phyloP scores from a whole-genome alignment of 2,797 vertebrate genomes.

The Prunella strophiata region DNA sequence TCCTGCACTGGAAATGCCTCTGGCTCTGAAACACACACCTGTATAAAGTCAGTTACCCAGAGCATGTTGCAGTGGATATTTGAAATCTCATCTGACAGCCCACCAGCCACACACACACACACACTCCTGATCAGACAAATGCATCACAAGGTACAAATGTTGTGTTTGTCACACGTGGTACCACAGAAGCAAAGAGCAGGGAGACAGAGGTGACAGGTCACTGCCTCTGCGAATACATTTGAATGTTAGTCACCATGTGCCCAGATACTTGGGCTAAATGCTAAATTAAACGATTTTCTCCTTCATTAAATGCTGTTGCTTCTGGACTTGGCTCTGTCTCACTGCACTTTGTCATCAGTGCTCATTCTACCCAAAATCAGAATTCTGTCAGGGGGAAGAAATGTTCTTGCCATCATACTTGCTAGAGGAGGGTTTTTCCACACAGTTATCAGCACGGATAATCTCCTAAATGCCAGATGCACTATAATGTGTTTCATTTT shows the following conservation, averaged over 20 bases:
- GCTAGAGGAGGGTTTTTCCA: not conserved
- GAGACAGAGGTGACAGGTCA: not conserved
- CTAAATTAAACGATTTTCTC: slow-evolving; percentile 73
- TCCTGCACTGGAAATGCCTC: not conserved
- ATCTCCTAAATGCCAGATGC: slow-evolving; percentile 25
- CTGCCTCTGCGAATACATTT: not conserved
- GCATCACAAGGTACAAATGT: not conserved
- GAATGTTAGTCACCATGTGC: slow-evolving; percentile 13
- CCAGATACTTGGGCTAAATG: slow-evolving; percentile 56
- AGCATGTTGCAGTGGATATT: not conserved
- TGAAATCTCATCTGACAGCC: slow-evolving; percentile 33
- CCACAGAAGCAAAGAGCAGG: not conserved
- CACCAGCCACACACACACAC: not conserved
- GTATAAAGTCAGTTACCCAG: not conserved
- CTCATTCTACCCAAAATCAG: not conserved
- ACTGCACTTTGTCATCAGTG: not conserved
- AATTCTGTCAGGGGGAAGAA: not conserved
- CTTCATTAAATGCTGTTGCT: slow-evolving; percentile 64
- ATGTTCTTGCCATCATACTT: not conserved
- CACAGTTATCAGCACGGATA: not conserved
- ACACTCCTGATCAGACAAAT: not conserved
- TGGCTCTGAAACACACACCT: slow-evolving; percentile 31
- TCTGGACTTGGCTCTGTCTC: slow-evolving; percentile 45
- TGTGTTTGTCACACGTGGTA: not conserved
- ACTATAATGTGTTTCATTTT: slow-evolving; percentile 34